Evolutionary conservation across 2,888 invertebrate genomes (phyloP).

Genomic region (Rhingia campestris): DNA sequence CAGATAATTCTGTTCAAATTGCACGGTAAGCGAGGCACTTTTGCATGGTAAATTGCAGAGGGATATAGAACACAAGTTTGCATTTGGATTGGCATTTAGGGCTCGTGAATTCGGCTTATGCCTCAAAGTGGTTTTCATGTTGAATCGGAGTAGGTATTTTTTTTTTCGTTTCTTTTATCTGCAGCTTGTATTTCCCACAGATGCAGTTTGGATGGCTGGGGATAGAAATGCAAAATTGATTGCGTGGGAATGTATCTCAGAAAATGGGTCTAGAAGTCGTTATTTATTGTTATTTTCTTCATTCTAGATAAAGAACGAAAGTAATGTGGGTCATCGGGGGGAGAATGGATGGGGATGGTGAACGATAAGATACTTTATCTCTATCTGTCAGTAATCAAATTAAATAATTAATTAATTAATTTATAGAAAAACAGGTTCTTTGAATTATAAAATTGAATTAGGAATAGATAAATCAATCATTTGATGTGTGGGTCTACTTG

Average conservation of each 20-base stretch:
- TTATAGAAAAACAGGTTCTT: too few relatives aligned
- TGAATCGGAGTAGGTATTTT: not conserved
- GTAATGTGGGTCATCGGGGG: not conserved
- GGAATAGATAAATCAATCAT: too few relatives aligned
- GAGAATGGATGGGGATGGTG: too few relatives aligned
- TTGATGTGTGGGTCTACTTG: too few relatives aligned
- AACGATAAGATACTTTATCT: too few relatives aligned
- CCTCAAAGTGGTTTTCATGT: constrained; percentile 11
- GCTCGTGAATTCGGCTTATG: constrained; percentile 34
- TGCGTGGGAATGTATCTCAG: constrained; percentile 53
- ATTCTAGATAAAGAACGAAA: not conserved
- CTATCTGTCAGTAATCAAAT: too few relatives aligned
- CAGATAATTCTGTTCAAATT: constrained; percentile 50
- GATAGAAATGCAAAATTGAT: constrained; percentile 39
- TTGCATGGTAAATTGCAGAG: constrained; percentile 27
- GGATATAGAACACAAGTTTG: constrained; percentile 8
- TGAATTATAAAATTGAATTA: too few relatives aligned
- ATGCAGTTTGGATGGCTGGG: not conserved
- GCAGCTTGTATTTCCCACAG: constrained; percentile 20
- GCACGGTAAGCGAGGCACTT: constrained; percentile 46
- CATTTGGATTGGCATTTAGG: constrained; percentile 54
- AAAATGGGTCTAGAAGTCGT: not conserved
- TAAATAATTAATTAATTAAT: too few relatives aligned
- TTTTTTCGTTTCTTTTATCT: constrained; percentile 3
- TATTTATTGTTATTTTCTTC: not conserved